Base-by-base conservation (phyloP, 2,888 invertebrate species). In the Isoperla grammatica region DNA sequence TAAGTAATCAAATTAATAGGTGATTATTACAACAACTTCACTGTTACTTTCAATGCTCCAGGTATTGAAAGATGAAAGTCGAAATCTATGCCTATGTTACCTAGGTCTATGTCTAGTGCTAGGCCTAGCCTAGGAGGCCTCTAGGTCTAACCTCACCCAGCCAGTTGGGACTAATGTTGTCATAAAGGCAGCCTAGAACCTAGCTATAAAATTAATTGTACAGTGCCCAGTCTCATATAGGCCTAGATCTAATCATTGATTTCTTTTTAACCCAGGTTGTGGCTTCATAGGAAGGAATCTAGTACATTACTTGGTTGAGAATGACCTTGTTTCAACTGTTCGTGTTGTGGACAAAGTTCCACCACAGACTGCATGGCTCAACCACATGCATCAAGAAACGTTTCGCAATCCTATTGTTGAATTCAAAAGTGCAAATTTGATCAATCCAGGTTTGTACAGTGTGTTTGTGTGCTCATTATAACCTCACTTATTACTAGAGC, bases 241-340 rank as follows among this genome's bases (percentile, higher is more conserved):
- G n/a, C n/a, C n/a, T n/a, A n/a, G n/a, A n/a, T n/a, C n/a, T n/a
- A n/a, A n/a, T n/a, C n/a, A n/a, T n/a, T n/a, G n/a, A n/a, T n/a
- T 15, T 55, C n/a, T 11, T 55, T 66, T 68, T 63, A 65, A 71
- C 72, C 53, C 77, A 95, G 95, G 95, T 75, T 93, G 93, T 77
- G 95, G 95, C 69, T 95, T 95, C 76, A 88, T 95, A 73, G 95
- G 95, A 66, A 84, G 95, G 70, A 90, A 94, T 78, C 79, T 95
- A 67, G 87, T 93, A 62, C 82, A 86, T 63, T 88, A 88, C 76
- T 79, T 95, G 71, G 78, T 95, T 66, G 80, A 81, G 64, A 87
- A 91, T 75, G 83, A 89, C 69, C 75, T 91, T 68, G 87, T 85
- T 63, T 84, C 84, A 69, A 81, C 80, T 68, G 79, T 95, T 64